Conservation (phyloP, 1,140 invertebrate species). For the Aphidius ervi region DNA sequence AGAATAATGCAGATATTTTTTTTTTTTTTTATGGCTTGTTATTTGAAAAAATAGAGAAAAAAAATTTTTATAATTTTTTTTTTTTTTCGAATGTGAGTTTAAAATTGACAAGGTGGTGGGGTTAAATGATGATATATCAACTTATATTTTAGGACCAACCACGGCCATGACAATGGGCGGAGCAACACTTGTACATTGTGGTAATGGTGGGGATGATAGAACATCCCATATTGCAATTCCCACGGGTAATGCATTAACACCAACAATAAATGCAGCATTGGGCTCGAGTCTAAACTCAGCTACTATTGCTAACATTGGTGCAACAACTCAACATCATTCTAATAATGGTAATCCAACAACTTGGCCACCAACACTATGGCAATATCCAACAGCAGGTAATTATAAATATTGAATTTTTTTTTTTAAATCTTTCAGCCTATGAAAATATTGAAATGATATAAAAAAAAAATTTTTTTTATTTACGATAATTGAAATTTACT, state of each 20-base stretch:
- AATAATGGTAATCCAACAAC: constrained; percentile 43
- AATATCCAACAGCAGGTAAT: constrained; percentile 64
- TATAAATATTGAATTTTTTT: too few relatives aligned
- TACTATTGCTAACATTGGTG: constrained; percentile 52
- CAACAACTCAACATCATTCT: constrained; percentile 45
- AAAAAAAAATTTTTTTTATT: constrained; percentile 29
- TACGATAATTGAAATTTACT: not conserved
- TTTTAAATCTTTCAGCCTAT: too few relatives aligned
- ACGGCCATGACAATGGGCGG: constrained; percentile 57
- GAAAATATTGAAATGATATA: too few relatives aligned
- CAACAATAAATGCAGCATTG: constrained; percentile 50
- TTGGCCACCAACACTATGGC: constrained; percentile 64
- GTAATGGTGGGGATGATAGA: constrained; percentile 48
- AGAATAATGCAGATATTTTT: too few relatives aligned
- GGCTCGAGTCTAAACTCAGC: constrained; percentile 50
- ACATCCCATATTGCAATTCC: constrained; percentile 54
- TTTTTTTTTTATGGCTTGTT: not conserved
- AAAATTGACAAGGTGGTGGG: constrained; percentile 9
- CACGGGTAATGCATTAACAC: constrained; percentile 44
- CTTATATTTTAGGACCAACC: constrained; percentile 50
- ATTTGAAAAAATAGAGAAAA: constrained; percentile 9
- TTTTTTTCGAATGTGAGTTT: not conserved
- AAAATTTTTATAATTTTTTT: not conserved
- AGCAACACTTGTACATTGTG: constrained; percentile 46
- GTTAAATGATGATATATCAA: not conserved